A percentile compares a stretch with the other conserved stretches of the same genome.
Conservation (phyloP, 2,888 invertebrate genomes). For the Rhagonycha lutea region DNA sequence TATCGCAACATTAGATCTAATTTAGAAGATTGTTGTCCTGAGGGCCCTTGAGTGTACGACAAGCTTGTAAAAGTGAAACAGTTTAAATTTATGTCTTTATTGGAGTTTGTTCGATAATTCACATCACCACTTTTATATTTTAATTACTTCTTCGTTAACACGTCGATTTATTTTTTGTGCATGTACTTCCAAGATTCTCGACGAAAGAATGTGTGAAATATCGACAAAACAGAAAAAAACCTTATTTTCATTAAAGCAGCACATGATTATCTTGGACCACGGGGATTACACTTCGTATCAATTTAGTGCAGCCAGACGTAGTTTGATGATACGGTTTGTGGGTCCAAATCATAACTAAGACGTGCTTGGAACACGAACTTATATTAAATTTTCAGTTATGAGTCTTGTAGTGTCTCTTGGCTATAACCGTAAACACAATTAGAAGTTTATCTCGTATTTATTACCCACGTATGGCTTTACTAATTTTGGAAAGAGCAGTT, state of each 20-base stretch:
- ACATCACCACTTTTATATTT: neutral
- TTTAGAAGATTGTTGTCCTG: neutral
- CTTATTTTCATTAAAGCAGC: conserved; percentile 16
- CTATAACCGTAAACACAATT: conserved; percentile 20
- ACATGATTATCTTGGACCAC: conserved; percentile 8
- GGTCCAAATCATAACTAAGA: conserved; percentile 22
- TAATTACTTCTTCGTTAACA: neutral
- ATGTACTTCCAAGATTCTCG: neutral
- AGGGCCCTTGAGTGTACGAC: neutral
- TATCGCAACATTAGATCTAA: neutral
- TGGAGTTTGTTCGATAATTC: neutral
- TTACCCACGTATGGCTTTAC: neutral
- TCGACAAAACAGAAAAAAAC: neutral
- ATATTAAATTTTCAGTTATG: conserved; percentile 25
- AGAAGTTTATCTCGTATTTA: conserved; percentile 5
- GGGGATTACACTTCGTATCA: conserved; percentile 19
- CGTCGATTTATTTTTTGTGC: neutral
- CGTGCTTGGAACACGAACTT: conserved; percentile 24
- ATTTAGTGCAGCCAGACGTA: conserved; percentile 22
- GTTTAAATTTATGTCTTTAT: conserved; percentile 4
- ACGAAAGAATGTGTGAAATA: neutral
- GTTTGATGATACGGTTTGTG: conserved; percentile 14
- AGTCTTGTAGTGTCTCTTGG: conserved; percentile 10
- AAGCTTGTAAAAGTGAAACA: neutral
- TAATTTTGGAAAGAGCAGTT: neutral